Base-by-base conservation (phyloP, 2,797 vertebrate species). In the Cryptoprocta ferox region DNA sequence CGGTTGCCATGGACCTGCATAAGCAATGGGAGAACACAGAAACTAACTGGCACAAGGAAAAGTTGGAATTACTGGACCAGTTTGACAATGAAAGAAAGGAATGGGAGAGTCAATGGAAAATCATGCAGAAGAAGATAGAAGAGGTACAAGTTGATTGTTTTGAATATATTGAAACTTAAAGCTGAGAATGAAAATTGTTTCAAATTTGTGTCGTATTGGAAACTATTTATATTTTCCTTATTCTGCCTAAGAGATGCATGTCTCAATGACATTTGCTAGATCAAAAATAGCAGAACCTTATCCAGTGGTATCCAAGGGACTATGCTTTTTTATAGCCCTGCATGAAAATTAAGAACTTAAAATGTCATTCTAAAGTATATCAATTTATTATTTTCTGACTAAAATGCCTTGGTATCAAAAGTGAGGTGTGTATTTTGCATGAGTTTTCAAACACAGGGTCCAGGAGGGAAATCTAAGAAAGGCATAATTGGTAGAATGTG, bases 71-170 rank as follows among this genome's bases (percentile, higher is more conserved):
- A 97, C 98, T 99, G 98, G 99, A 99, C 98, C 99, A 99, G 97
- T 99, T 99, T 97, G 99, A 99, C 94, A 98, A 98, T 0, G 99
- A 99, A 98, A 99, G 99, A 98, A 99, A 99, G 92, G 99, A 99
- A 97, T 99, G 99, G 99, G 99, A 99, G 98, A 99, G 99, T 97
- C 99, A 99, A 70, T 99, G 99, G 99, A 99, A 99, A 97, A 99
- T 99, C 96, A 99, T 99, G 99, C 99, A 99, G 98, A 99, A 95
- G 98, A 99, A 99, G 98, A 99, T 99, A 98, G 99, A 99, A 98
- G 99, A 99, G 99, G 99, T 99, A 99, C 97, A 83, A 10, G 24
- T 73, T 85, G 39, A 35, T 76, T 94, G 78, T 92, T 97, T 45
- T 85, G 48, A 73, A 86, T 81, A 21, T 70, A 16, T 45, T 63